Percentiles rank a stretch among this genome's conserved stretches.
phyloP scores from a whole-genome alignment of 2,113 vertebrate genomes.

The Orientallactaga bullata region DNA sequence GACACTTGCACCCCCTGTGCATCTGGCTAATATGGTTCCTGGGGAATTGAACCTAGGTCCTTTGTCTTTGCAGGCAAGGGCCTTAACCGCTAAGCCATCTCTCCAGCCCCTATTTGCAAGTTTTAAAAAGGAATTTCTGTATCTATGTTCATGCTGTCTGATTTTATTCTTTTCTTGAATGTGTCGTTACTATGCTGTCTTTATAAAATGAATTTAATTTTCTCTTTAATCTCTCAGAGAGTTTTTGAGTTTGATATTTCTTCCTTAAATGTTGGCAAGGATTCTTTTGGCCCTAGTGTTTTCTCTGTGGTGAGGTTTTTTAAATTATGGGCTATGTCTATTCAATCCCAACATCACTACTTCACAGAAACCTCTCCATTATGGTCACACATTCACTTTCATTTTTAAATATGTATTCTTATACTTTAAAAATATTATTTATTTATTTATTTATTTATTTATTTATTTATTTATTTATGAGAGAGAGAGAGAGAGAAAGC shows the following conservation, averaged over 20 bases:
- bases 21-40: no score
- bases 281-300: not conserved
- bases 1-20: no score
- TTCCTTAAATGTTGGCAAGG: not conserved
- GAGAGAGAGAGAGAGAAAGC: no score
- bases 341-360: not conserved
- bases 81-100: no score
- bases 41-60: no score
- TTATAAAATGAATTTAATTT: not conserved
- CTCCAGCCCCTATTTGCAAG: not conserved
- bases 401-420: no score
- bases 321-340: not conserved
- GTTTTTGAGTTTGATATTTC: not conserved
- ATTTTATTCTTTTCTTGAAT: not conserved
- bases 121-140: not conserved
- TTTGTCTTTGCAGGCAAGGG: no score
- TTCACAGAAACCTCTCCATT: not conserved
- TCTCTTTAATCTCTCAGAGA: not conserved
- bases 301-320: not conserved
- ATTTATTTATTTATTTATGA: no score
- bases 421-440: no score
- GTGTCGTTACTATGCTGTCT: not conserved
- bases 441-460: no score
- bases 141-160: not conserved
- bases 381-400: not conserved